phyloP scores from a whole-genome alignment of 2,113 vertebrate species.

The Progne subis region DNA sequence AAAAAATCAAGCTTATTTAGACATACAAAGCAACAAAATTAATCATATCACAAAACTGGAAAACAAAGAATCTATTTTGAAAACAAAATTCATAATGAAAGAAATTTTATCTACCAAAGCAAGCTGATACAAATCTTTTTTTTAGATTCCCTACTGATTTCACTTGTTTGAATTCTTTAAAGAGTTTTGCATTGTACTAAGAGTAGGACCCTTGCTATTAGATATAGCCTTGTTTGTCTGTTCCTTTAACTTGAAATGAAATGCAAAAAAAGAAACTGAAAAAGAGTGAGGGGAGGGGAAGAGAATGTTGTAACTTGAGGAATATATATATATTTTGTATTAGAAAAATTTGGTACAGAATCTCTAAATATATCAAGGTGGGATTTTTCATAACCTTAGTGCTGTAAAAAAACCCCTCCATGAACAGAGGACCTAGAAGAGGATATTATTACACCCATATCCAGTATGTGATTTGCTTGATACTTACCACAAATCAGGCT shows the following conservation, averaged over 20 bases:
- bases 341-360: not conserved
- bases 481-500: not conserved
- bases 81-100: not conserved
- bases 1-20: slow-evolving; percentile 6
- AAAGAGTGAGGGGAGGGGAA: no score
- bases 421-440: not conserved
- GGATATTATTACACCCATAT: not conserved
- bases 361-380: not conserved
- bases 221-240: not conserved
- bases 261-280: not conserved
- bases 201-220: not conserved
- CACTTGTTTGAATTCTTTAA: not conserved
- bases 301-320: not conserved
- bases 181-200: not conserved
- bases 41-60: not conserved
- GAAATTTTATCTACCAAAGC: not conserved
- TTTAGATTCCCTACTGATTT: not conserved
- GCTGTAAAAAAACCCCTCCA: not conserved
- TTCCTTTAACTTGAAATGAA: not conserved
- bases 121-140: not conserved
- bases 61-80: not conserved
- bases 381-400: not conserved
- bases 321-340: no score
- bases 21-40: not conserved
- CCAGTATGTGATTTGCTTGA: not conserved